phyloP scores from a whole-genome alignment of 1,140 invertebrate genomes.

The Delia radicum region DNA sequence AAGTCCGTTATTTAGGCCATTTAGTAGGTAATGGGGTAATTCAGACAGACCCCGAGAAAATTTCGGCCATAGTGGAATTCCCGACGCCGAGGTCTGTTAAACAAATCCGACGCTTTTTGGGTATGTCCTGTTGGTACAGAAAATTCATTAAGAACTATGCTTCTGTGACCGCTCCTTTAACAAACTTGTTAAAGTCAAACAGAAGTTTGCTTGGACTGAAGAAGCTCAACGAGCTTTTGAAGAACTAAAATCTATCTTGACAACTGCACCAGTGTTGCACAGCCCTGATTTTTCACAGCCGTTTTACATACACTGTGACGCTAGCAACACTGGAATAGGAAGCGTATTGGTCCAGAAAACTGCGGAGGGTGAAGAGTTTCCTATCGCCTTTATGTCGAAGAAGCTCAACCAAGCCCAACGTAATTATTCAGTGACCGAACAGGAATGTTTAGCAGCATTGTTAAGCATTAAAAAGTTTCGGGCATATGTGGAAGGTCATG shows the following conservation, averaged over 20 bases:
- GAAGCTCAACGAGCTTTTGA: constrained; percentile 27
- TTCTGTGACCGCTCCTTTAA: constrained; percentile 25
- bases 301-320: background rate
- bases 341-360: background rate
- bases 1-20: background rate
- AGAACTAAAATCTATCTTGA: background rate
- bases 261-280: background rate
- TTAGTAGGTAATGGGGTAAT: background rate
- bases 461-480: too few relatives aligned
- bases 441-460: too few relatives aligned
- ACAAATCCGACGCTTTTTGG: constrained; percentile 55
- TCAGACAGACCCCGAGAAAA: background rate
- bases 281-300: background rate
- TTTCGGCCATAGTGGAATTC: background rate
- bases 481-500: too few relatives aligned
- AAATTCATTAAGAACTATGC: constrained; percentile 49
- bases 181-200: constrained; percentile 35
- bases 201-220: background rate
- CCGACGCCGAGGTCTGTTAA: constrained; percentile 26
- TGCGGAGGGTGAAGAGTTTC: background rate
- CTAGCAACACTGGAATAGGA: background rate
- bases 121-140: constrained; percentile 54
- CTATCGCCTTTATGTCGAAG: too few relatives aligned
- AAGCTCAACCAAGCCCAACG: too few relatives aligned
- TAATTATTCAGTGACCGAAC: too few relatives aligned